These are phyloP conservation scores for Capra hircus DNA, from an alignment of 2,113 vertebrate genomes.

Conservation along the genomic window DNA sequence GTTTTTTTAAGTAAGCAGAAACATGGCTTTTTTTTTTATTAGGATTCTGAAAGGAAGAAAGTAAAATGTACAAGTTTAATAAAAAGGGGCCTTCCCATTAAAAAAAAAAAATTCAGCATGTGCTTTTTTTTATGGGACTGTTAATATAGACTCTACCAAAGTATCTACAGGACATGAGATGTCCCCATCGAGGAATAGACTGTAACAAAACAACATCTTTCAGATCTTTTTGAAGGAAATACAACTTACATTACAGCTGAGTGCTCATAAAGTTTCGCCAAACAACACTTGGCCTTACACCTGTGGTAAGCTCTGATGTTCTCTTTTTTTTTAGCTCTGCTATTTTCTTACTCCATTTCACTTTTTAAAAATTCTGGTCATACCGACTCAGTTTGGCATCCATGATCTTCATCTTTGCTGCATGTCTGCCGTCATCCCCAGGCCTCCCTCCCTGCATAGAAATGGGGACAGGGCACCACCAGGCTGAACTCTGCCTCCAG, in stretches of 20 bases:
- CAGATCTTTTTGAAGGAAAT: not conserved
- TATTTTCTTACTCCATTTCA: not conserved
- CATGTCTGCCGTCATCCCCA: not conserved
- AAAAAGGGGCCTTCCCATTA: slow-evolving; percentile 48
- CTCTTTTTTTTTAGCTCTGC: not conserved
- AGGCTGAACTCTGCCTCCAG: not conserved
- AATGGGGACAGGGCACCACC: not conserved
- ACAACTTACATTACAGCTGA: not conserved
- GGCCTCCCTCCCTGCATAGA: not conserved
- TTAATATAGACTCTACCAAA: not conserved
- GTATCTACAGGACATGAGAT: not conserved
- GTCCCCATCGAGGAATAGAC: not conserved
- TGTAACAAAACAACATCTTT: not conserved
- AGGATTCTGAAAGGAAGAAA: slow-evolving; percentile 54
- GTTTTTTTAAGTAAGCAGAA: slow-evolving; percentile 22
- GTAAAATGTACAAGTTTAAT: slow-evolving; percentile 53
- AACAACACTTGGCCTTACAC: not conserved
- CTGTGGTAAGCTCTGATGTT: not conserved
- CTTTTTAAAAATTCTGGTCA: not conserved
- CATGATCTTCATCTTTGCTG: not conserved
- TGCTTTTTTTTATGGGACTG: not conserved
- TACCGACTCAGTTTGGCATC: not conserved
- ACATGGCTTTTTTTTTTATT: slow-evolving; percentile 13
- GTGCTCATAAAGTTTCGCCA: not conserved
- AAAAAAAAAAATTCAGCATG: slow-evolving; percentile 44